A percentile compares a stretch with the other conserved stretches of the same genome.
These are phyloP conservation scores for Epinephelus fuscoguttatus DNA, from an alignment of 2,113 vertebrate species.

Conservation along the genomic window DNA sequence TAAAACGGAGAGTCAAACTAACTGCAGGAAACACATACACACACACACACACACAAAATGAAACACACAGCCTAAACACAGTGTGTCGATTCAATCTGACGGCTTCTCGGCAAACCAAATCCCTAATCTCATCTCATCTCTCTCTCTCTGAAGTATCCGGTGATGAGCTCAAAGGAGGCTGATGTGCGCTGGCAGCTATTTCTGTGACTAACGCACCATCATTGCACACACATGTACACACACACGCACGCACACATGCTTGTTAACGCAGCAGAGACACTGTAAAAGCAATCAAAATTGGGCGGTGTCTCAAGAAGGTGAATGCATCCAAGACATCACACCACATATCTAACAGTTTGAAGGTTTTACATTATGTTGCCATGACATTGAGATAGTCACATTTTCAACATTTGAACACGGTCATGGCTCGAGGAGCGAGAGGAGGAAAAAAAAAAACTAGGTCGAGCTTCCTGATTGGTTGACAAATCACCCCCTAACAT, in stretches of 20 bases:
- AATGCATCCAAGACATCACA: background rate
- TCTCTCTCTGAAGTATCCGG: slow-evolving; percentile 68
- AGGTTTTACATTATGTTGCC: background rate
- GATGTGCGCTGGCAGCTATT: slow-evolving; percentile 64
- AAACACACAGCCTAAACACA: slow-evolving; percentile 39
- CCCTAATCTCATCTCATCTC: slow-evolving; percentile 75
- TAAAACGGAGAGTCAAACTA: slow-evolving; percentile 36
- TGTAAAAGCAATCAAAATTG: slow-evolving; percentile 6
- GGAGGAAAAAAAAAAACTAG: slow-evolving; percentile 32
- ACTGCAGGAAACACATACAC: slow-evolving; percentile 8
- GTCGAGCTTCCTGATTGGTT: slow-evolving; percentile 65
- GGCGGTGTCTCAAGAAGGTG: slow-evolving; percentile 14
- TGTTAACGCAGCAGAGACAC: slow-evolving; percentile 37
- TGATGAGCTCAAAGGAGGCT: slow-evolving; percentile 75
- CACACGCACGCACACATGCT: slow-evolving; percentile 19
- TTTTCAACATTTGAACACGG: slow-evolving; percentile 33
- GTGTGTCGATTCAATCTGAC: slow-evolving; percentile 67
- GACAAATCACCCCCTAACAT: slow-evolving; percentile 49
- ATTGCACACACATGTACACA: slow-evolving; percentile 12
- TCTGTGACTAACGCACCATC: slow-evolving; percentile 56
- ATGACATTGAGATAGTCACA: background rate
- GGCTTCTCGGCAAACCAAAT: slow-evolving; percentile 66
- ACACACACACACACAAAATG: slow-evolving; percentile 3
- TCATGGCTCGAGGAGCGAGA: slow-evolving; percentile 10
- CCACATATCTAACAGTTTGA: background rate